A percentile compares a stretch with the other conserved stretches of the same genome.
These are phyloP conservation scores for Cygnus atratus DNA, from an alignment of 2,113 vertebrate genomes.

Conservation along the genomic window DNA sequence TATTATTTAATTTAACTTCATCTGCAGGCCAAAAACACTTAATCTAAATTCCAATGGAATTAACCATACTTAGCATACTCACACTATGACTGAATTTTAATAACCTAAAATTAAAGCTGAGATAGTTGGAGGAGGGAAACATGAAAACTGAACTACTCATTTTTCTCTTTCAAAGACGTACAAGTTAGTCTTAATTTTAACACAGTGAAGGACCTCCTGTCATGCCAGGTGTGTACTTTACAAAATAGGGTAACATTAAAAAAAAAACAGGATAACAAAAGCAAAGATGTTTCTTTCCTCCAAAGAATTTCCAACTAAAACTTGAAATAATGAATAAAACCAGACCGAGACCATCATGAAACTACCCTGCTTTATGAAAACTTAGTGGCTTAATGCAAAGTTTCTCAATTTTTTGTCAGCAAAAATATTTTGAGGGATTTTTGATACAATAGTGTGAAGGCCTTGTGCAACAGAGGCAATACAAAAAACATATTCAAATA, in stretches of 20 bases:
- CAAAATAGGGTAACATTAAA: neutral
- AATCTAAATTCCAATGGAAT: conserved; percentile 28
- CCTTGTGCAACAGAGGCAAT: neutral
- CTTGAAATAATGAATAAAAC: neutral
- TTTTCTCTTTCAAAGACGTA: neutral
- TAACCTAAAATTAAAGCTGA: neutral
- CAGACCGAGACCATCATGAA: neutral
- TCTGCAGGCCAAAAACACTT: conserved; percentile 40
- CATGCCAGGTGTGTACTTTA: neutral
- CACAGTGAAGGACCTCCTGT: neutral
- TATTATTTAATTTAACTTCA: conserved; percentile 37
- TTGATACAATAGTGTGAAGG: neutral
- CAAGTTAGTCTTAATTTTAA: neutral
- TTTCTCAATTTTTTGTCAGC: neutral
- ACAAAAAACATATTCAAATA: neutral
- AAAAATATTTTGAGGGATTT: neutral
- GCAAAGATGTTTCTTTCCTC: neutral
- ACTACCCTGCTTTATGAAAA: neutral
- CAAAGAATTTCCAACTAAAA: neutral
- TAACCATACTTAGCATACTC: conserved; percentile 13
- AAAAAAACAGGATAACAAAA: neutral
- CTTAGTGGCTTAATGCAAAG: neutral
- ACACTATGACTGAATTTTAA: conserved; percentile 23
- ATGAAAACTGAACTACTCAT: neutral
- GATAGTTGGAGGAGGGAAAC: neutral